Percentiles rank a stretch among this genome's conserved stretches.
Evolutionary conservation across 2,888 invertebrate genomes (phyloP).

Genomic region (Helleia helle): DNA sequence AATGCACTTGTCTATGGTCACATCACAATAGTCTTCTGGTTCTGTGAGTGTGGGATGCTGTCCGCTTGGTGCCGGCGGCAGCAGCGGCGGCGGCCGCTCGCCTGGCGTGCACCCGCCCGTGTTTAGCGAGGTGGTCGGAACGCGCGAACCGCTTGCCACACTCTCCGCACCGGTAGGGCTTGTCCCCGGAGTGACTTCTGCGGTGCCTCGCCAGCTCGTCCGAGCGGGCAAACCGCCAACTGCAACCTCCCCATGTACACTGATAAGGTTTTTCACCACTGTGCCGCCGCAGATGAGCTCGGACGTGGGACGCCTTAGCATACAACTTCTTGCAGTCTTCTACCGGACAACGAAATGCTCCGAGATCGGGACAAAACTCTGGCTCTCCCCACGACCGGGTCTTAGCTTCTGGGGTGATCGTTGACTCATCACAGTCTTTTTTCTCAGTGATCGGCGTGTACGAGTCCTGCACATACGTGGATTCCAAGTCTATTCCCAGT

Average conservation of each 20-base stretch:
- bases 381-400: conserved; percentile 53
- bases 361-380: conserved; percentile 58
- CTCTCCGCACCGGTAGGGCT: conserved; percentile 91
- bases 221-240: conserved; percentile 94
- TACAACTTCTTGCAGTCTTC: conserved; percentile 85
- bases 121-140: conserved; percentile 95
- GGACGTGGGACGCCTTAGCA: conserved; percentile 91
- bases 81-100: conserved; percentile 56
- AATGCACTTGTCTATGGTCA: background rate
- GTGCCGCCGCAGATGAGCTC: conserved; percentile 90
- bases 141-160: conserved; percentile 94
- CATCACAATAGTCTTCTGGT: conserved; percentile 37
- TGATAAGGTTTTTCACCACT: conserved; percentile 85
- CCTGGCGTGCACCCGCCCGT: conserved; percentile 87
- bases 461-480: conserved; percentile 36
- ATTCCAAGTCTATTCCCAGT: conserved; percentile 32
- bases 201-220: conserved; percentile 95
- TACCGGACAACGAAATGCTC: conserved; percentile 80
- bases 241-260: conserved; percentile 86
- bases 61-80: conserved; percentile 26
- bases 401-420: conserved; percentile 32
- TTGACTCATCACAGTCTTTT: conserved; percentile 16
- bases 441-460: conserved; percentile 30
- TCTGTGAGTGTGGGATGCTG: conserved; percentile 31
- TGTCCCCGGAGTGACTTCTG: conserved; percentile 95